These are phyloP conservation scores for Ormyrus rosae DNA, from an alignment of 2,888 invertebrate genomes.

Conservation along the genomic window DNA sequence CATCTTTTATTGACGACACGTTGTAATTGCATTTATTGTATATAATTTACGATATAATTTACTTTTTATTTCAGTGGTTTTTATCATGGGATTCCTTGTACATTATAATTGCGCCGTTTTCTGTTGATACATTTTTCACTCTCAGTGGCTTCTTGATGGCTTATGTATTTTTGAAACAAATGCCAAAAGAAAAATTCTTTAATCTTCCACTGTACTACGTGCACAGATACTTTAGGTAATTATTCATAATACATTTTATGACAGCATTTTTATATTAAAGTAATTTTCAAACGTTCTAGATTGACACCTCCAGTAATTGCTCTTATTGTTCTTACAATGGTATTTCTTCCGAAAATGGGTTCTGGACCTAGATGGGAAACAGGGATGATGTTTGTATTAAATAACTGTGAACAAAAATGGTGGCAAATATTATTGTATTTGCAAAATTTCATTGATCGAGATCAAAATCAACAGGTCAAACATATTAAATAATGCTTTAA, in stretches of 20 bases:
- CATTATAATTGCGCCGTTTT: slow-evolving; percentile 74
- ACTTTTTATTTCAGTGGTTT: slow-evolving; percentile 69
- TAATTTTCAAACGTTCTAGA: slow-evolving; percentile 64
- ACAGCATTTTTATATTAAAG: slow-evolving; percentile 6
- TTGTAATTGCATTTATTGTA: neutral
- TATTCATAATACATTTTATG: neutral
- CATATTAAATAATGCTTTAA: too few species aligned
- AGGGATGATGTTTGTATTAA: slow-evolving; percentile 55
- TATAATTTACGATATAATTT: neutral
- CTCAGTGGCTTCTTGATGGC: slow-evolving; percentile 75
- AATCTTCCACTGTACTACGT: slow-evolving; percentile 74
- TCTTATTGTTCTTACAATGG: slow-evolving; percentile 76
- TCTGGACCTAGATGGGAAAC: slow-evolving; percentile 76
- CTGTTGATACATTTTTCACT: slow-evolving; percentile 76
- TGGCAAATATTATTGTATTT: slow-evolving; percentile 77
- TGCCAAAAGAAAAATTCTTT: slow-evolving; percentile 67
- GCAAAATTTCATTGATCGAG: slow-evolving; percentile 76
- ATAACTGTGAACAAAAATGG: slow-evolving; percentile 76
- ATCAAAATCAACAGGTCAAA: slow-evolving; percentile 68
- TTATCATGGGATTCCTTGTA: slow-evolving; percentile 72
- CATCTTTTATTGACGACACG: neutral
- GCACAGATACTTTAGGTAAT: slow-evolving; percentile 76
- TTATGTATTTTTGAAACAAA: slow-evolving; percentile 72
- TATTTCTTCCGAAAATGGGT: slow-evolving; percentile 76
- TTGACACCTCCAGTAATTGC: slow-evolving; percentile 79